Evolutionary conservation across 2,888 invertebrate genomes (phyloP), one percentile per base, ranked within the genome.

Genomic region (Slavum lentiscoides): DNA sequence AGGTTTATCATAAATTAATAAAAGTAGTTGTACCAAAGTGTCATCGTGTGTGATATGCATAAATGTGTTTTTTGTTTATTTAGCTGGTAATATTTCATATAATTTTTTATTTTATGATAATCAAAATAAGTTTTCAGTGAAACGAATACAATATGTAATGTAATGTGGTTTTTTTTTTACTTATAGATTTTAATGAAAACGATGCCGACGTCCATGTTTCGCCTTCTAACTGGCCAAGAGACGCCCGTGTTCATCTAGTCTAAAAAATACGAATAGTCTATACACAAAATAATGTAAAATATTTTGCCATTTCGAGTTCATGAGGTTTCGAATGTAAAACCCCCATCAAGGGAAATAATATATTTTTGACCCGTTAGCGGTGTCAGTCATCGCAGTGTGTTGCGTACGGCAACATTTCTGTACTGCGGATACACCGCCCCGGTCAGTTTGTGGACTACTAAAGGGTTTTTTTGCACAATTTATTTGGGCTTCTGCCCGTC

Each of bases 191-290:
- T 98, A 85, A 99, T 99, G 98, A 99, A 99, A 89, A 99, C 99
- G 83, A 99, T 99, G 99, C 99, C 99, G 85, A 99, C 99, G 84
- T 98, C 98, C 84, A 99, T 99, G 97, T 99, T 98, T 90, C 92
- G 98, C 86, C 90, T 99, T 87, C 90, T 99, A 86, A 99, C 99
- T 85, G 99, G 99, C 83, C 99, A 99, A 89, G 99, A 99, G 89
- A 96, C 96, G 88, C 99, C 99, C 85, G 94, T 98, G 88, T 99
- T 97, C 89, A 98, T 99, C 89, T 98, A 93, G 90, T 80, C 77
- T 59, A 43, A 55, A 30, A 58, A 58, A 66, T 39, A n/a, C 7
- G 58, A 9, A 58, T 75, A 67, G 66, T 75, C 43, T 72, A 11
- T 43, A 68, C 39, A 68, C n/a, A 49, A 43, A 5, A 39, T 30